A percentile compares a stretch with the other conserved stretches of the same genome.
phyloP scores from a whole-genome alignment of 2,113 vertebrate species.

The Saccopteryx leptura region DNA sequence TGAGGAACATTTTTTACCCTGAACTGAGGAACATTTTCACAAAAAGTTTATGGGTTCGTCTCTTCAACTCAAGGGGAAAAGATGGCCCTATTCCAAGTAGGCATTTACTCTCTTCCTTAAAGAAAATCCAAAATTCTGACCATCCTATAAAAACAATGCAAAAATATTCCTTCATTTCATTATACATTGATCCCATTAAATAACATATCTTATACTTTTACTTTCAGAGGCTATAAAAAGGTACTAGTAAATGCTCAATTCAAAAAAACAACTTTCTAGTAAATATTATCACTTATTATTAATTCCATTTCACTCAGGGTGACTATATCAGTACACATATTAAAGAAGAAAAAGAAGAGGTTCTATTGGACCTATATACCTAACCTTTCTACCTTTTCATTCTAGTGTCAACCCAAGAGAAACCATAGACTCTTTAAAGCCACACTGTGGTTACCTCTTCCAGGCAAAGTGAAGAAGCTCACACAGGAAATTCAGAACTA shows the following conservation, averaged over 20 bases:
- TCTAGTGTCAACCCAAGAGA: neutral
- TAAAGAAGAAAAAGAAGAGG: conserved; percentile 14
- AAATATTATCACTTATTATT: conserved; percentile 23
- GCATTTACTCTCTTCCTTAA: neutral
- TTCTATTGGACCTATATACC: neutral
- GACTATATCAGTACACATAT: neutral
- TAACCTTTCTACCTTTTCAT: neutral
- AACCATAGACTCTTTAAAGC: neutral
- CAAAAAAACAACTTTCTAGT: neutral
- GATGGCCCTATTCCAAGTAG: neutral
- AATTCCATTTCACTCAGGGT: neutral
- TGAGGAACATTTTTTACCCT: neutral
- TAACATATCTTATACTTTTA: neutral
- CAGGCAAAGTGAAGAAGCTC: neutral
- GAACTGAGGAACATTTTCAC: neutral
- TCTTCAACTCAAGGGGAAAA: neutral
- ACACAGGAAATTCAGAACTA: neutral
- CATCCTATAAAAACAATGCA: neutral
- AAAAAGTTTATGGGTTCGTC: neutral
- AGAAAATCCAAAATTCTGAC: neutral
- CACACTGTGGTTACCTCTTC: neutral
- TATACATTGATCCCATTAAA: neutral
- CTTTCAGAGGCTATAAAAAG: neutral
- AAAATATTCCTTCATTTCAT: conserved; percentile 1
- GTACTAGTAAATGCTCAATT: conserved; percentile 29